Evolutionary conservation across 2,797 vertebrate species (phyloP), one percentile per base, ranked within the genome.

Genomic region (Rhinichthys osculus): DNA sequence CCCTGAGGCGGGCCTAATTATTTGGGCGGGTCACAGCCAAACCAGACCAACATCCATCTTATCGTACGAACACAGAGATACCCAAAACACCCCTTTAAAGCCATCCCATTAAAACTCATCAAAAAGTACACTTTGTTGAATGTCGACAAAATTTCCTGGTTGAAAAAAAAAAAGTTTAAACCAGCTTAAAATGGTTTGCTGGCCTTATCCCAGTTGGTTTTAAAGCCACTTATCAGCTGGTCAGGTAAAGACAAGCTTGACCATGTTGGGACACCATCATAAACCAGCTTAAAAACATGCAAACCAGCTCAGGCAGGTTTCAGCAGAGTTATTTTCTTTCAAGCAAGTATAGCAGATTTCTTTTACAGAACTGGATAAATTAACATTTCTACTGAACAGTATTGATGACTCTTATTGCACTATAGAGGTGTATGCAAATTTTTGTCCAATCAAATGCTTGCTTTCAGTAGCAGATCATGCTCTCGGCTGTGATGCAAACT

Each of bases 21-120:
- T 91, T 88, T 92, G 92, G 94, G 94, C 74, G 92, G 87, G 89
- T 89, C 90, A 85, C 89, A 91, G 91, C 90, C 87, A 89, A 92
- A 93, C 92, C 88, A 87, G 78, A 57, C 88, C 87, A 79, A 90
- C 85, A 94, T 94, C 90, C 90, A 93, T 94, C 93, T 93, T 94
- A 86, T 70, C 84, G 83, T 85, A 87, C 89, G 89, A 78, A n/a
- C 78, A 5, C 64, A 62, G 35, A 69, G 62, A 54, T 66, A 35
- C 70, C 69, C 40, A 76, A 77, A 42, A 40, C 69, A 69, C 57
- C 23, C 57, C n/a, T 38, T 9, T 44, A 66, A 50, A 57, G 16
- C 1, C 19, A 62, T 57, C 71, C 50, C 23, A 80, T 27, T 71
- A 23, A 42, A 40, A 67, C 57, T n/a, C 30, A 35, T 69, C 38